Base-by-base conservation (phyloP, 2,888 invertebrate species). In the Mimachlamys varia region DNA sequence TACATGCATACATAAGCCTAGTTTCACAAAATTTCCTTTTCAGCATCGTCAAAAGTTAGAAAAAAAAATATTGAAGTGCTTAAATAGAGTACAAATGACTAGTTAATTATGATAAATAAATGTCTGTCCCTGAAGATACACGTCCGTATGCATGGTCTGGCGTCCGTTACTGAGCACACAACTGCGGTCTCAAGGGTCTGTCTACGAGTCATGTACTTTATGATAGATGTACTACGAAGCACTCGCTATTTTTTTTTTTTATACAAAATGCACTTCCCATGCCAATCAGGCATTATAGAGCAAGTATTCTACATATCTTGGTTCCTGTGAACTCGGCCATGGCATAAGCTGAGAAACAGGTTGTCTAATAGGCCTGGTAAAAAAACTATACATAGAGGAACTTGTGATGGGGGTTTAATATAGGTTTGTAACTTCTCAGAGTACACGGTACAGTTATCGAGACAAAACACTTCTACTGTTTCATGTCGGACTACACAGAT, bases 191-290 rank as follows among this genome's bases (percentile, higher is more conserved):
- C 7, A 44, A 44, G 44, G 44, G 44, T 44, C 22, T n/a, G 58
- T 58, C 58, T 58, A 19, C n/a, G 44, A 3, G 44, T 44, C 44
- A 7, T 44, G 44, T 44, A 44, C 44, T 44, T 44, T 3, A 44
- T 44, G 44, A 3, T 44, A 44, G 4, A 7, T 44, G 44, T 44
- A 44, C 44, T 44, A 7, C 44, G 44, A 44, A 44, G 44, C 44
- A 44, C 44, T 44, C 44, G 22, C n/a, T 58, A 58, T 33, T 76
- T 7, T 76, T 27, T n/a, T 76, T 27, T 27, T 76, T 27, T 5
- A 76, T 76, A 12, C 33, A 76, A 62, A 76, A 76, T 76, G 76
- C 76, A 76, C 27, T 76, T 76, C 33, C 76, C 76, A 62, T 76
- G 33, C 76, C 76, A 33, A 33, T 76, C 27, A 27, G 27, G 33